These are phyloP conservation scores for Lagenorhynchus albirostris DNA, from an alignment of 2,113 vertebrate species.

Conservation along the genomic window DNA sequence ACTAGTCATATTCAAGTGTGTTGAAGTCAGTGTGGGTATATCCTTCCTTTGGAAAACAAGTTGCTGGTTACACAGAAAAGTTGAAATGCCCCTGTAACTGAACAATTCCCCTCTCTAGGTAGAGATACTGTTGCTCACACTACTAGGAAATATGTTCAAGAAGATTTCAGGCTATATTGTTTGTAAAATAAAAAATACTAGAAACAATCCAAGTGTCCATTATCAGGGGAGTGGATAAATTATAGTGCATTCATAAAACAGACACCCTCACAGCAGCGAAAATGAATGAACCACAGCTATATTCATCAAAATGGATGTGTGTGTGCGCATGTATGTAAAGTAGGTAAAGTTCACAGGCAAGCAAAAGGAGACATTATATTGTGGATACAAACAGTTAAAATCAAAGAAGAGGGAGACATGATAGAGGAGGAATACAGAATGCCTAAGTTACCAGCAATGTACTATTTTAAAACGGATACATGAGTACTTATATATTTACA, in stretches of 20 bases:
- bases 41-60: not conserved
- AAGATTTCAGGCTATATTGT: not conserved
- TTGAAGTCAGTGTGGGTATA: not conserved
- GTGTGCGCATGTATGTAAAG: not conserved
- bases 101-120: not conserved
- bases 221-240: not conserved
- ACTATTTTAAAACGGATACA: not conserved
- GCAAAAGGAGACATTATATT: not conserved
- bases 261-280: not conserved
- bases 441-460: not conserved
- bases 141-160: not conserved
- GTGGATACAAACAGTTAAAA: not conserved
- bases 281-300: not conserved
- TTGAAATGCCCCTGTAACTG: not conserved
- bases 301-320: not conserved
- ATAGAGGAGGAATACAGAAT: not conserved
- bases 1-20: not conserved
- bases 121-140: not conserved
- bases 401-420: not conserved
- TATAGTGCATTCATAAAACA: not conserved
- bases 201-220: not conserved
- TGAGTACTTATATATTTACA: not conserved
- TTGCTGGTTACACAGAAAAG: not conserved
- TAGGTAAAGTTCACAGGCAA: not conserved
- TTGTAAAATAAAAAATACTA: not conserved